Conservation (phyloP, 2,797 vertebrate species). For the Pangasius sanitwongsei region DNA sequence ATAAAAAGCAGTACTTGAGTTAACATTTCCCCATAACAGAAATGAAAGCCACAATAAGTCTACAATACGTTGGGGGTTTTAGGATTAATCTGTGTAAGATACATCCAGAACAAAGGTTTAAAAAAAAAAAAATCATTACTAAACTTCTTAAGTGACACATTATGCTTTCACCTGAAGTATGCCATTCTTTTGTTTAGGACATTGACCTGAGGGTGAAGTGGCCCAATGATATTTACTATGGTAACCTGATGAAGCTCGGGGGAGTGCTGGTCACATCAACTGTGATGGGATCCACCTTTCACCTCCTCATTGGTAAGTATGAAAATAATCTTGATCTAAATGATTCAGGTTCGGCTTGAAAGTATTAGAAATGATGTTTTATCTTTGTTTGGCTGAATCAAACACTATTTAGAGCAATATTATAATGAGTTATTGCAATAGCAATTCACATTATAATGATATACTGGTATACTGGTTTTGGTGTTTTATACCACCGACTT, state of each 20-base stretch:
- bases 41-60: conserved; percentile 15
- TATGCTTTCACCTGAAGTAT: background rate
- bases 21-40: conserved; percentile 9
- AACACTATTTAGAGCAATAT: background rate
- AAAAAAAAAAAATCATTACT: background rate
- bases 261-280: conserved; percentile 93
- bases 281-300: conserved; percentile 83
- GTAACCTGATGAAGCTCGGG: conserved; percentile 88
- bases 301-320: conserved; percentile 84
- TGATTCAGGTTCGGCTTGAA: background rate
- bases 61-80: background rate
- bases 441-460: background rate
- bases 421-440: background rate
- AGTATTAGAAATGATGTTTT: background rate
- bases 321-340: background rate
- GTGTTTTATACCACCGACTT: background rate
- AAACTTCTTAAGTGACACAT: background rate
- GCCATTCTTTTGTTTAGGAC: conserved; percentile 71
- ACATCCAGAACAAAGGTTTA: too few relatives aligned
- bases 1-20: conserved; percentile 34
- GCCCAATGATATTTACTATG: conserved; percentile 97
- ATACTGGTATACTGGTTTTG: background rate
- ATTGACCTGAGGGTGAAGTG: conserved; percentile 92
- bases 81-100: background rate
- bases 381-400: background rate